Evolutionary conservation across 2,797 vertebrate species (phyloP), one percentile per base, ranked within the genome.

Genomic region (Muraenolepis orangiensis): DNA sequence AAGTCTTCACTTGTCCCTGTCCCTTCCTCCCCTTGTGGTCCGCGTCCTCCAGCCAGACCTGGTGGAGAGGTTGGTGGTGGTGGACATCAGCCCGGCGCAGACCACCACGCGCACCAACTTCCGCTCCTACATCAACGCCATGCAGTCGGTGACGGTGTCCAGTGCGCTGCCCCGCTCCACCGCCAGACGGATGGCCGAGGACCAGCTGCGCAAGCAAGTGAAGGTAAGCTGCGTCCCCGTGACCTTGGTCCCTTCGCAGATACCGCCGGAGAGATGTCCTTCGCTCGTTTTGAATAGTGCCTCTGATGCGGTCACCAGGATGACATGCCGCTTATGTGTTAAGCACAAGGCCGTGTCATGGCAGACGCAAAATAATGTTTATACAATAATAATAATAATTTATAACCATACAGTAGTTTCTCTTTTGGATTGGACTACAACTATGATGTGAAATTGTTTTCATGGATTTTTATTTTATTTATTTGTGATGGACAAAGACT

Each of bases 61-160:
- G 78, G 96, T 98, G 84, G 97, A 98, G 74, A 90, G 95, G 70
- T 85, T 99, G 80, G 93, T 98, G 74, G 94, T 93, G 0, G 95
- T 98, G 36, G 98, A 98, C 87, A 95, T 99, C 71, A 95, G 95
- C 80, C 98, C 97, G 0, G 75, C 87, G 8, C 85, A 86, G 36
- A 93, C 92, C 0, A 36, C 86, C 0, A 77, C 84, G 0, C 78
- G 91, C 69, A 94, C 92, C 0, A 85, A 93, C 79, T 96, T 97
- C 81, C 90, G 79, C 28, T 66, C 73, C 69, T 98, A 95, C 82
- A 90, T 99, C 72, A 83, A 91, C 2, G 96, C 96, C 77, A 96
- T 99, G 96, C 94, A 91, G 84, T 85, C 90, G 0, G 74, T 98
- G 79, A 89, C 90, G 66, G 90, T 99, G 89, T 94, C 95, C 0